Percentiles rank a stretch among this genome's conserved stretches.
Evolutionary conservation across 2,113 vertebrate genomes (phyloP).

Genomic region (Anguilla japonica): DNA sequence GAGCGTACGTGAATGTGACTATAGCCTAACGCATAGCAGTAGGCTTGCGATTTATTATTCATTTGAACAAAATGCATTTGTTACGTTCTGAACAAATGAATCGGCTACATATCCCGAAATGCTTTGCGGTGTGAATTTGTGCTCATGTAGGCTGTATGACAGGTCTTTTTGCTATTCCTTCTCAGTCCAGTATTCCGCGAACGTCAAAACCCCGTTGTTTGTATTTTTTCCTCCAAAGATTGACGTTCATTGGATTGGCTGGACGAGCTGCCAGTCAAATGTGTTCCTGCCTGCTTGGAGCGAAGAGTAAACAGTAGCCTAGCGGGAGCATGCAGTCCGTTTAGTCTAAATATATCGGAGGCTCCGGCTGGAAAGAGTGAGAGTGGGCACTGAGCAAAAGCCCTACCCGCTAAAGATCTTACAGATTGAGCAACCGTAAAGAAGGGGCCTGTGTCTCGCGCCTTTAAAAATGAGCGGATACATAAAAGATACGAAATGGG

Average conservation of each 20-base stretch:
- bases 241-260: conserved; percentile 63
- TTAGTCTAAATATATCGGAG: conserved; percentile 24
- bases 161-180: conserved; percentile 8
- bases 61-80: too few relatives aligned
- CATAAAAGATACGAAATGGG: background rate
- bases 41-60: too few relatives aligned
- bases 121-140: background rate
- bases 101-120: conserved; percentile 20
- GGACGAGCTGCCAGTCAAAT: conserved; percentile 55
- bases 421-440: background rate
- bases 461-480: conserved; percentile 3
- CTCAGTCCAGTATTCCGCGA: background rate
- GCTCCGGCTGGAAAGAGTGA: conserved; percentile 36
- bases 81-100: background rate
- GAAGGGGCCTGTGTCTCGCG: background rate
- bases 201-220: background rate
- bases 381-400: background rate
- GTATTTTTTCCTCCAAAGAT: conserved; percentile 17
- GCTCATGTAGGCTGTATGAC: conserved; percentile 2
- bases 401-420: background rate
- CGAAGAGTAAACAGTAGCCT: conserved; percentile 70
- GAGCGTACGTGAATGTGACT: too few relatives aligned
- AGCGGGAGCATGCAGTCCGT: conserved; percentile 47
- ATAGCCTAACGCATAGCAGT: too few relatives aligned
- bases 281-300: conserved; percentile 57